Evolutionary conservation across 2,888 invertebrate species (phyloP), one percentile per base, ranked within the genome.

Genomic region (Ophion ventricosus): DNA sequence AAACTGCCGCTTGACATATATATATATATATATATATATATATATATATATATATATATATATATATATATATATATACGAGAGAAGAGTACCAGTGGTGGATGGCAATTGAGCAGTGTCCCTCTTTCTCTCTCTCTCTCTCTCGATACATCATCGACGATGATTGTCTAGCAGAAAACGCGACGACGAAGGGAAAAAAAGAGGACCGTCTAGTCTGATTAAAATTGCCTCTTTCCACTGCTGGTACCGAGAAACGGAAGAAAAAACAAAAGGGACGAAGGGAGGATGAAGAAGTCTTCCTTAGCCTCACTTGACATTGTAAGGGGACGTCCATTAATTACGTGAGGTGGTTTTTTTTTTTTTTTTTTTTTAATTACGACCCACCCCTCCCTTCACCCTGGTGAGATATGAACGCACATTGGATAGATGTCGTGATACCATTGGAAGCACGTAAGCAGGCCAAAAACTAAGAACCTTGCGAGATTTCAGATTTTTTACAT

Each of bases 81-180:
- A 4, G 49, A 49, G 17, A 49, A 49, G 49, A 49, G 49, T 49
- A 14, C 49, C 49, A 49, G 14, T 49, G 17, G 14, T 43, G 54
- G 11, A 43, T 25, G 67, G 56, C 20, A 57, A 77, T 77, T 40
- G 67, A 25, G 26, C 66, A 40, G 59, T 75, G 75, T 73, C 49
- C 49, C 61, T 73, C 23, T 73, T 57, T n/a, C 43, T 49, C 61
- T 43, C 61, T 63, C 43, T n/a, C n/a, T n/a, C n/a, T n/a, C n/a
- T n/a, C n/a, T n/a, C 40, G n/a, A 49, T 73, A 73, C 23, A 73
- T 73, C 61, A 49, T 49, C 49, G 57, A 49, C 49, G 49, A 49
- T 49, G 49, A 49, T 49, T 49, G 49, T 49, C 49, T 49, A 14
- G 49, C 14, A 49, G 49, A 49, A 49, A 49, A 49, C 49, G 49